Percentiles rank a stretch among this genome's conserved stretches.
phyloP scores from a whole-genome alignment of 2,113 vertebrate genomes.

The Ochotona princeps region DNA sequence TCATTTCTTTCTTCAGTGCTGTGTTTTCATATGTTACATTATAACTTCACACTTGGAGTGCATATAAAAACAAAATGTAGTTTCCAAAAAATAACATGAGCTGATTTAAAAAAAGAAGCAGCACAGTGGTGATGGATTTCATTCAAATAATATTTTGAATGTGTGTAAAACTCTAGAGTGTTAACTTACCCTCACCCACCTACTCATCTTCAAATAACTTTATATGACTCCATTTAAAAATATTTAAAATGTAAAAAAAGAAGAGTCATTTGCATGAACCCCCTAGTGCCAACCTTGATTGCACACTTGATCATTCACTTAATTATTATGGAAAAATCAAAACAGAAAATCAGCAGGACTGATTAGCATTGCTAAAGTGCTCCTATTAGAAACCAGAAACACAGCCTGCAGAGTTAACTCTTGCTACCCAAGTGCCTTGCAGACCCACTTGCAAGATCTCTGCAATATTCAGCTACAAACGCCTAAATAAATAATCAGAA shows the following conservation, averaged over 20 bases:
- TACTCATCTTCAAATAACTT: constrained; percentile 78
- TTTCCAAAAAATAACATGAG: constrained; percentile 39
- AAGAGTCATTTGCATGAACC: constrained; percentile 84
- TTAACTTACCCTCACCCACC: constrained; percentile 52
- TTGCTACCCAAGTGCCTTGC: constrained; percentile 46
- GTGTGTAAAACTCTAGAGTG: constrained; percentile 67
- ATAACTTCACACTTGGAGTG: constrained; percentile 30
- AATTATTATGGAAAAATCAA: constrained; percentile 89
- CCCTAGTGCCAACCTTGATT: constrained; percentile 88
- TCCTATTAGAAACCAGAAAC: constrained; percentile 82
- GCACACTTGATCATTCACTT: constrained; percentile 86
- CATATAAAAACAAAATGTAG: constrained; percentile 50
- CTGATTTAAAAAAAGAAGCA: constrained; percentile 46
- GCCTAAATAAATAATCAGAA: constrained; percentile 31
- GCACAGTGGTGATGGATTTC: constrained; percentile 58
- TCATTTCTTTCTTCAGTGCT: constrained; percentile 29
- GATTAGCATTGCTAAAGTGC: constrained; percentile 88
- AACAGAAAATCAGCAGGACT: constrained; percentile 88
- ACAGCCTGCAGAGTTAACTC: constrained; percentile 83
- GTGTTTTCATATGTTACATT: constrained; percentile 2
- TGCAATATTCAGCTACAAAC: constrained; percentile 54
- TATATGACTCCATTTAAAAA: constrained; percentile 78
- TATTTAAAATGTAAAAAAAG: constrained; percentile 73
- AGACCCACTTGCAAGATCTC: constrained; percentile 45
- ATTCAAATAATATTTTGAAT: constrained; percentile 76